phyloP scores from a whole-genome alignment of 1,140 invertebrate species.

The Caenorhabditis briggsae region DNA sequence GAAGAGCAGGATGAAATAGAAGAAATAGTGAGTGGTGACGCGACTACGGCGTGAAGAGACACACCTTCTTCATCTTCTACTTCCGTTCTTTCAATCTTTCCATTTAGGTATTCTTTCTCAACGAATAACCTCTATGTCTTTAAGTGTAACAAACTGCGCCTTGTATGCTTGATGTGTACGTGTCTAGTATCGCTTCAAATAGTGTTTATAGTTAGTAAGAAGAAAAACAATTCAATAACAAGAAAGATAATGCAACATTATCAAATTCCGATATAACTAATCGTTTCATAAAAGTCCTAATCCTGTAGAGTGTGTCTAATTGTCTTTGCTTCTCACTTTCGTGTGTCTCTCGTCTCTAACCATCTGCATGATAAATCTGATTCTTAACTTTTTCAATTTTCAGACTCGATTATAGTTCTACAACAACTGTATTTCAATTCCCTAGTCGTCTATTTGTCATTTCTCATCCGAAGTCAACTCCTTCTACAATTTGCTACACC shows the following conservation, averaged over 20 bases:
- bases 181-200: background rate
- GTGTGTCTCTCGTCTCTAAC: background rate
- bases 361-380: background rate
- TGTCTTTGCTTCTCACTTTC: background rate
- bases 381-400: background rate
- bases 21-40: constrained; percentile 51
- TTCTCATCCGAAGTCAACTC: background rate
- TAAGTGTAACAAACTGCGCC: background rate
- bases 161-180: background rate
- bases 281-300: too few relatives aligned
- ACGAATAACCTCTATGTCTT: background rate
- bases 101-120: constrained; percentile 43
- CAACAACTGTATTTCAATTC: background rate
- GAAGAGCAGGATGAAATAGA: constrained; percentile 50
- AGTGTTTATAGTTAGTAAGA: too few relatives aligned
- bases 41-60: constrained; percentile 30
- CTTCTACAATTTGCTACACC: background rate
- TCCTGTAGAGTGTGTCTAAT: background rate
- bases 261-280: too few relatives aligned
- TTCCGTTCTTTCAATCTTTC: constrained; percentile 48
- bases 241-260: too few relatives aligned
- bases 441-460: background rate
- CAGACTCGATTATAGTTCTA: constrained; percentile 47
- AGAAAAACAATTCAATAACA: too few relatives aligned
- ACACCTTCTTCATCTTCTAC: constrained; percentile 42